Base-by-base conservation (phyloP, 2,888 invertebrate species). In the Hydroisotoma schaefferi region DNA sequence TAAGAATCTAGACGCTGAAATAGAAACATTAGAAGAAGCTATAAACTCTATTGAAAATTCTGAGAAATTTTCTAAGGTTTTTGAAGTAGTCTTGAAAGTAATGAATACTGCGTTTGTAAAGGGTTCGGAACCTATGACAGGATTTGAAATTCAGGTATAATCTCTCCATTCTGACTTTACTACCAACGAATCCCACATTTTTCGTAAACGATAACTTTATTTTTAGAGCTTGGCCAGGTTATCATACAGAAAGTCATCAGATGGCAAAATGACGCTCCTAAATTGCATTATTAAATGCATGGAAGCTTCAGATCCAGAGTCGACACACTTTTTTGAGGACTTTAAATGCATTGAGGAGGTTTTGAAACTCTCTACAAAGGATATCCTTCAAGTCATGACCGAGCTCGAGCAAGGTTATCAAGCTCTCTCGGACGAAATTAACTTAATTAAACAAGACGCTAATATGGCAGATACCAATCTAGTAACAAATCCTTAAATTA, bases 271-370 rank as follows among this genome's bases (percentile, higher is more conserved):
- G 15, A 53, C 61, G 4, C 38, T 57, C 15, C 27, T 63, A 3
- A 49, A 63, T n/a, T 63, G 43, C 52, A 40, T 63, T 5, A 55
- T 59, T 10, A 59, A 63, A 27, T 63, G 55, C 23, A 40, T 59
- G 33, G 37, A 28, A 29, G 43, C 53, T 2, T 22, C 26, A 10
- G 22, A 38, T 2, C 44, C 5, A 8, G 52, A 38, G 5, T 23
- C 52, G 12, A 23, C 55, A 1, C 33, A 63, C 40, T 63, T 63
- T 52, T 59, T 59, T 20, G n/a, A 49, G 15, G 46, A 51, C 6
- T 63, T 63, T 28, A 26, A 33, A 12, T 28, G 49, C 27, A 20
- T 63, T n/a, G 29, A 49, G 6, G 62, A 55, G 8, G 47, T 55
- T 2, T 26, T 59, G 2, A 63, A 59, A 59, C 58, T 57, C 23